phyloP scores from a whole-genome alignment of 2,888 invertebrate species.

The Capitulum mitella region DNA sequence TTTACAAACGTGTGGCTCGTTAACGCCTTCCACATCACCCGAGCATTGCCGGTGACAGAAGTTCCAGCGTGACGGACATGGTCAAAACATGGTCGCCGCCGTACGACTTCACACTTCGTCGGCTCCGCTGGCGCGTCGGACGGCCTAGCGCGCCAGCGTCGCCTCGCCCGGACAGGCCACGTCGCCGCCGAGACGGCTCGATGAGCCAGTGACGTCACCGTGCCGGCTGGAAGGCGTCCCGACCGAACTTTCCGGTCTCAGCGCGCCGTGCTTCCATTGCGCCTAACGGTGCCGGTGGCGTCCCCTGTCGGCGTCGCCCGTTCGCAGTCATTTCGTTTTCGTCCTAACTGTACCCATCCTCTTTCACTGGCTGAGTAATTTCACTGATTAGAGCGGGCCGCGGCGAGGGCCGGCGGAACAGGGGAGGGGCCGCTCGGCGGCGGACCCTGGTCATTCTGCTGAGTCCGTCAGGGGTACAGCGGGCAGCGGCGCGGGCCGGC shows the following conservation, averaged over 20 bases:
- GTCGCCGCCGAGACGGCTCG: neutral
- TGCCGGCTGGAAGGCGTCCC: neutral
- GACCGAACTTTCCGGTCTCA: neutral
- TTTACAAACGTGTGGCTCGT: too few species aligned
- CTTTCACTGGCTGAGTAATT: slow-evolving; percentile 17
- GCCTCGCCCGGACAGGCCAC: neutral
- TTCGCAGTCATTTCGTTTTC: slow-evolving; percentile 10
- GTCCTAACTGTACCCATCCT: slow-evolving; percentile 22
- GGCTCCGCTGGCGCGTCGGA: too few species aligned
- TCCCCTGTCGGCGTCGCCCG: neutral
- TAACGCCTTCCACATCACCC: too few species aligned
- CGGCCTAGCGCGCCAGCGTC: neutral
- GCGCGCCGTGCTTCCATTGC: neutral
- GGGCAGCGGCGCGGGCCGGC: neutral
- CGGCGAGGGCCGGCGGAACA: neutral
- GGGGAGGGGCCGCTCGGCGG: neutral
- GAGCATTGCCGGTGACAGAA: neutral
- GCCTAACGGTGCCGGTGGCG: neutral
- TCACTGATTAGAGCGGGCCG: neutral
- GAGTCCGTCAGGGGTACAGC: neutral
- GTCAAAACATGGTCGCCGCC: too few species aligned
- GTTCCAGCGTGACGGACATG: too few species aligned
- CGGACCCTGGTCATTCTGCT: neutral
- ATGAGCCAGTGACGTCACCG: neutral
- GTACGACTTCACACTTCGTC: too few species aligned